Evolutionary conservation across 2,113 vertebrate species (phyloP).

Genomic region (Dromiciops gliroides): DNA sequence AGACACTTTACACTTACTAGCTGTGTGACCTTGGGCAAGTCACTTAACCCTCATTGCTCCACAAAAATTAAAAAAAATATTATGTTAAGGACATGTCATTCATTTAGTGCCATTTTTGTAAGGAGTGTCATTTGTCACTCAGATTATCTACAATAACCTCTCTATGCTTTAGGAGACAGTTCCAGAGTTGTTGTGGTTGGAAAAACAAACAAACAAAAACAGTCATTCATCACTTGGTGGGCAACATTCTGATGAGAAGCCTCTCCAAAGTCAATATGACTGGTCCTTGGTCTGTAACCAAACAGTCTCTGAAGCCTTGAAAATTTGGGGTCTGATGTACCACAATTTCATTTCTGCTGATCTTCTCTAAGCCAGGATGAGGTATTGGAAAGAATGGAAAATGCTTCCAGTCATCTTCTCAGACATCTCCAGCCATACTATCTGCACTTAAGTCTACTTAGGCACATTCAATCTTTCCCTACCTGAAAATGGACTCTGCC

Average conservation of each 20-base stretch:
- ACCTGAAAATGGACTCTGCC: neutral
- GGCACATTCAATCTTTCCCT: neutral
- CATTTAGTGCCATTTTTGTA: neutral
- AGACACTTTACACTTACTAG: no score
- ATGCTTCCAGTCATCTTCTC: neutral
- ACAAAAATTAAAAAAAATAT: neutral
- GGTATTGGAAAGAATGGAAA: neutral
- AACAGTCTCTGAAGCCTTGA: neutral
- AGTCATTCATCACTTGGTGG: neutral
- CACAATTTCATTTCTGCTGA: neutral
- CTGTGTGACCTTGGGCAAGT: no score
- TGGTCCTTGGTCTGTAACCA: neutral
- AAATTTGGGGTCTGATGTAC: neutral
- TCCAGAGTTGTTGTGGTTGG: neutral
- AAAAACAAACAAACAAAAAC: neutral
- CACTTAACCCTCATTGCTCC: no score
- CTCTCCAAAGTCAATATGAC: neutral
- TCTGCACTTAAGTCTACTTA: neutral
- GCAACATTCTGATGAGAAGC: neutral
- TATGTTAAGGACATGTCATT: neutral
- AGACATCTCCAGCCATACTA: neutral
- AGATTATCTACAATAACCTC: neutral
- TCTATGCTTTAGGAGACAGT: neutral
- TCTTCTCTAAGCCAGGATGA: neutral
- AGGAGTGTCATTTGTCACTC: neutral